Conservation (phyloP, 2,797 vertebrate genomes). For the Tamandua tetradactyla region DNA sequence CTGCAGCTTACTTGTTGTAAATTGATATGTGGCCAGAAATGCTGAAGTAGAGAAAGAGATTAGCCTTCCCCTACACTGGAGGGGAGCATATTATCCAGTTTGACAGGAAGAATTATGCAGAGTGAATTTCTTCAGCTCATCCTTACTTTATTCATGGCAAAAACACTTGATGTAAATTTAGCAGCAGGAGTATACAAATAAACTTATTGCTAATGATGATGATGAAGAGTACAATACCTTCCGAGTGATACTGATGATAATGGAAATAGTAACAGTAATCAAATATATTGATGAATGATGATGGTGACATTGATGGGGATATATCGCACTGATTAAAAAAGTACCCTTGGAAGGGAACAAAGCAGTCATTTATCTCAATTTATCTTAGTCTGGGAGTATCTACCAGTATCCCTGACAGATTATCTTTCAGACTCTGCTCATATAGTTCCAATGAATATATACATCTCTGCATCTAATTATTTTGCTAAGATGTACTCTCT, state of each 20-base stretch:
- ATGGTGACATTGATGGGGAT: not conserved
- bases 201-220: not conserved
- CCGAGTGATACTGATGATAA: not conserved
- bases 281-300: not conserved
- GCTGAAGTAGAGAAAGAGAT: not conserved
- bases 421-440: not conserved
- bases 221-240: not conserved
- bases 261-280: not conserved
- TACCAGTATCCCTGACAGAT: not conserved
- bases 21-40: not conserved
- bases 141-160: not conserved
- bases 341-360: not conserved
- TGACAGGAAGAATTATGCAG: not conserved
- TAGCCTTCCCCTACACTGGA: not conserved
- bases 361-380: not conserved
- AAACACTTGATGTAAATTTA: not conserved
- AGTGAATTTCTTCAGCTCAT: not conserved
- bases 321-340: not conserved
- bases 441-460: not conserved
- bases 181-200: not conserved
- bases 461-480: not conserved
- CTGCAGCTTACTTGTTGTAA: not conserved
- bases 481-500: not conserved
- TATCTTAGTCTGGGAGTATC: not conserved
- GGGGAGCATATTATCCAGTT: not conserved